phyloP scores from a whole-genome alignment of 2,797 vertebrate genomes.

The Aldrovandia affinis region DNA sequence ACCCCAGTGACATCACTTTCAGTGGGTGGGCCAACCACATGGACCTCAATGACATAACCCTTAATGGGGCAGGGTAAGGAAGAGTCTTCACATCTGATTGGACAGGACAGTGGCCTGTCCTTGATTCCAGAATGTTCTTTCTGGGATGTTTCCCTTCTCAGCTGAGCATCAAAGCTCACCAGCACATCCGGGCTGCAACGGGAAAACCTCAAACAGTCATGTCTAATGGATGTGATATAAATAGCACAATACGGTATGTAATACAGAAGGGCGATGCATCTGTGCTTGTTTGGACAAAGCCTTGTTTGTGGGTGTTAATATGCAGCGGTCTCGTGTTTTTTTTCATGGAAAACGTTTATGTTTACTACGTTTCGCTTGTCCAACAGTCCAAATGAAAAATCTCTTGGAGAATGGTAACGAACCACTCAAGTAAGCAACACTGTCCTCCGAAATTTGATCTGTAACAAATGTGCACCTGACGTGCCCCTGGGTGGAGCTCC shows the following conservation, averaged over 20 bases:
- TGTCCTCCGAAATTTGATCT: neutral
- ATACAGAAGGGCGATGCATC: neutral
- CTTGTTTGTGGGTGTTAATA: neutral
- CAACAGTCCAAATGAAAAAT: neutral
- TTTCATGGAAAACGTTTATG: neutral
- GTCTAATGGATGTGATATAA: neutral
- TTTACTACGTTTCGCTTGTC: too few species aligned
- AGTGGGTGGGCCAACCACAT: neutral
- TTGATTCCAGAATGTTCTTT: neutral
- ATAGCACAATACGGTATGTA: neutral
- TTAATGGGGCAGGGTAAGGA: neutral
- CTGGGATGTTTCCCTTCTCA: neutral
- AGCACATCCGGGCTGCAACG: neutral
- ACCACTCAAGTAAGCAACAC: neutral
- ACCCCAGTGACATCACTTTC: slow-evolving; percentile 4
- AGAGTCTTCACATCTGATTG: neutral
- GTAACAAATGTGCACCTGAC: neutral
- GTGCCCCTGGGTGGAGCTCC: neutral
- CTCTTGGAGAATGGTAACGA: neutral
- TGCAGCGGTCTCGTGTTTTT: neutral
- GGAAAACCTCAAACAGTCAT: neutral
- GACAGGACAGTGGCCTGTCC: neutral
- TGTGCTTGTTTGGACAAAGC: neutral
- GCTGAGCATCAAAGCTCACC: slow-evolving; percentile 1
- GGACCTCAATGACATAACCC: neutral